phyloP scores from a whole-genome alignment of 2,113 vertebrate genomes.

The Tachysurus vachellii region DNA sequence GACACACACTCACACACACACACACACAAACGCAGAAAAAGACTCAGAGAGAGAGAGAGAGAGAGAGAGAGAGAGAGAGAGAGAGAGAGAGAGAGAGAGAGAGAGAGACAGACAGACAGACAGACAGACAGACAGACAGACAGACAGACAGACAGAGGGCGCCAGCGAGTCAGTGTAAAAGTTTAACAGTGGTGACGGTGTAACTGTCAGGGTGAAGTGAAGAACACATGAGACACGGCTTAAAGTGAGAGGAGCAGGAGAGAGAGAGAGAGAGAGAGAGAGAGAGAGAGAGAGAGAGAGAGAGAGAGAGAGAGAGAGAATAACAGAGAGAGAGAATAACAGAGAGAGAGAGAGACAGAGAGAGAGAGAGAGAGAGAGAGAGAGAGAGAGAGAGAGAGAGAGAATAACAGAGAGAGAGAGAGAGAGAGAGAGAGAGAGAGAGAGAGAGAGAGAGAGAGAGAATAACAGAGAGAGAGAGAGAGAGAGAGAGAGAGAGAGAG shows the following conservation, averaged over 20 bases:
- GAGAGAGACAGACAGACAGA: no score
- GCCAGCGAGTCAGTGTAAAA: neutral
- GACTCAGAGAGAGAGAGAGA: no score
- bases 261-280: neutral
- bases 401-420: neutral
- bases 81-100: no score
- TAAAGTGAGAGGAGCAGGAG: no score
- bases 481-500: slow-evolving; percentile 6
- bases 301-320: slow-evolving; percentile 46
- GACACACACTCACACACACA: no score
- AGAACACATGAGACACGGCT: neutral
- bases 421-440: neutral
- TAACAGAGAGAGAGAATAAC: no score
- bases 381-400: slow-evolving; percentile 34
- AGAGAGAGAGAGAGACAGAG: neutral
- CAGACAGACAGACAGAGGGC: neutral
- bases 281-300: neutral
- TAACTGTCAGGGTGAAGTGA: neutral
- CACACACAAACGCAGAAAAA: no score
- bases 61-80: no score
- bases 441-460: neutral
- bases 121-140: no score
- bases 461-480: neutral
- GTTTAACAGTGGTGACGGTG: neutral
- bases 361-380: slow-evolving; percentile 28